Evolutionary conservation across 2,113 vertebrate species (phyloP).

Genomic region (Myocastor coypus): DNA sequence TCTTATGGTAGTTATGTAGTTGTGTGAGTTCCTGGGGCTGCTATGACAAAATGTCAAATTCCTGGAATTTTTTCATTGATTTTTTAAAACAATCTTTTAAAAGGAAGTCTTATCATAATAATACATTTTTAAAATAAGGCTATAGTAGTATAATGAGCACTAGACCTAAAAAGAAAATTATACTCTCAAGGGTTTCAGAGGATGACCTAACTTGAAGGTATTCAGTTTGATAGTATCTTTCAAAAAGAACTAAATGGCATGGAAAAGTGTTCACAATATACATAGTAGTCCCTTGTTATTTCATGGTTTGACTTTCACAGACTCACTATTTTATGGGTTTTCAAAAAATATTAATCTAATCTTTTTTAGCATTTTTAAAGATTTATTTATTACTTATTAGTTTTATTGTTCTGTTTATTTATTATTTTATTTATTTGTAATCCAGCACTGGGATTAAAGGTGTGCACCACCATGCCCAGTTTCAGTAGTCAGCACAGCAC

Average conservation of each 20-base stretch:
- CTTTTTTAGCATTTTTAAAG: too few relatives aligned
- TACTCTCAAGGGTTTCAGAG: background rate
- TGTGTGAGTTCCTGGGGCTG: background rate
- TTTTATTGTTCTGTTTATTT: too few relatives aligned
- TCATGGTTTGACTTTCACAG: too few relatives aligned
- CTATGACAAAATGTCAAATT: background rate
- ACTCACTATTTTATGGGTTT: too few relatives aligned
- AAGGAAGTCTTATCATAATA: background rate
- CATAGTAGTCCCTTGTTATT: too few relatives aligned
- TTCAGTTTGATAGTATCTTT: constrained; percentile 31
- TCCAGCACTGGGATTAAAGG: too few relatives aligned
- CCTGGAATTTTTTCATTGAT: background rate
- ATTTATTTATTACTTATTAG: too few relatives aligned
- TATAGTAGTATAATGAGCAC: background rate
- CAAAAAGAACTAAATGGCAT: constrained; percentile 31
- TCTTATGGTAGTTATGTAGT: background rate
- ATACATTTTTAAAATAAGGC: background rate
- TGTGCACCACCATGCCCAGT: too few relatives aligned
- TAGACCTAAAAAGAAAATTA: background rate
- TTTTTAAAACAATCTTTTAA: constrained; percentile 45
- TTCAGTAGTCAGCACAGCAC: too few relatives aligned
- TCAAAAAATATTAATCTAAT: too few relatives aligned
- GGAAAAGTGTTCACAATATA: background rate
- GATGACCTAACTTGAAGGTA: background rate
- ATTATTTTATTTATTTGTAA: too few relatives aligned